Evolutionary conservation across 1,140 invertebrate species (phyloP), one percentile per base, ranked within the genome.

Genomic region (Berghia stephanieae): DNA sequence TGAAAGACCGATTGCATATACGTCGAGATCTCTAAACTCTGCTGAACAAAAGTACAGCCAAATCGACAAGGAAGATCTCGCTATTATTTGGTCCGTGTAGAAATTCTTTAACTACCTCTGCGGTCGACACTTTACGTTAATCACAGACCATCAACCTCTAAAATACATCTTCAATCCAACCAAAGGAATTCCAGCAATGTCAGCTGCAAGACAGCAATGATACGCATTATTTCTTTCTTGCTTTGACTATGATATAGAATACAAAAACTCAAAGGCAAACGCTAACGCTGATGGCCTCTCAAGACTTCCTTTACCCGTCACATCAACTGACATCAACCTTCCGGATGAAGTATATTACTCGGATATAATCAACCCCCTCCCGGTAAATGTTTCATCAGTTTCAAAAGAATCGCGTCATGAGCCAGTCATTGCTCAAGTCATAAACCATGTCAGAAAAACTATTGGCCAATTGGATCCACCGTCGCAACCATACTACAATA

Each of bases 41-140:
- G 81, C 89, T n/a, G 90, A 92, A 43, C 80, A 84, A 80, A 91
- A 89, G 71, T 91, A 92, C 69, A 77, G 87, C 10, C 89, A 90
- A 77, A 89, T 91, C 40, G 90, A 93, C 42, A 91, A 89, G 80
- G 91, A 93, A 86, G 90, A 89, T 8, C 79, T 91, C n/a, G 88
- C 89, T 2, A 88, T 92, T 10, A 77, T 92, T 1, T 92, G 86
- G 82, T 89, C 87, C 5, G 86, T 92, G 5, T 87, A 88, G 74
- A 90, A 90, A 82, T 92, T 92, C 83, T 86, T 91, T 44, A 80
- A 90, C 42, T 93, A 90, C 80, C 67, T 92, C 3, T 90, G 84
- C 83, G 91, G 88, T 63, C 81, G 83, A 55, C 71, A 79, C 8
- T 85, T 87, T 67, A 81, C 74, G n/a, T 63, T 89, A 5, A 46